Base-by-base conservation (phyloP, 2,888 invertebrate genomes). In the Exephanes ischioxanthus region DNA sequence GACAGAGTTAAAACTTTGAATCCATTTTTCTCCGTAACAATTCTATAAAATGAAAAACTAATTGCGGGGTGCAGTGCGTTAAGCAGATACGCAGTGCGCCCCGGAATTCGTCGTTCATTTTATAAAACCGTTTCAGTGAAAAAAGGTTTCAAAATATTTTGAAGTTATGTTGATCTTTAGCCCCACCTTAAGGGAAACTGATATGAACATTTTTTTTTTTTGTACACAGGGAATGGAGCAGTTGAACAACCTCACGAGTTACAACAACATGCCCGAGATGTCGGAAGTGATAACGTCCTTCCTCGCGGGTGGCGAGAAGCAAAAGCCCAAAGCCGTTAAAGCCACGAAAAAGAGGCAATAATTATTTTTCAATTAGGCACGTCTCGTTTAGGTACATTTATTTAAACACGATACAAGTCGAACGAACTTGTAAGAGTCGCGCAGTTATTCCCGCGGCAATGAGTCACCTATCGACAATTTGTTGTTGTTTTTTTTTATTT, bases 211-310 rank as follows among this genome's bases (percentile, higher is more conserved):
- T 26, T 33, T 33, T 61, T 30, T 63, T 30, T 5, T 16, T 1
- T 14, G 1, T 26, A 6, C 90, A 7, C 88, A 95, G 94, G 98
- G 98, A 94, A 96, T 98, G 95, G 98, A 99, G 94, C 98, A 99
- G 92, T 95, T 98, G 71, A 97, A 97, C 92, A 97, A 96, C 93
- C 95, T 97, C 91, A 96, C 97, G 0, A 96, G 96, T 93, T 97
- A 97, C 94, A 96, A 96, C 87, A 96, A 97, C 87, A 97, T 99
- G 96, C 98, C 98, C 2, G 99, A 99, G 94, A 97, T 99, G 95
- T 98, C 99, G 0, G 99, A 99, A 94, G 96, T 99, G 95, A 96
- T 99, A 86, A 98, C 99, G 0, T 96, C 97, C 51, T 96, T 97
- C 89, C 96, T 99, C 89, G 97, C 97, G 77, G 97, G 98, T 51